These are phyloP conservation scores for Gonocerus acuteangulatus DNA, from an alignment of 2,888 invertebrate species.

Conservation along the genomic window DNA sequence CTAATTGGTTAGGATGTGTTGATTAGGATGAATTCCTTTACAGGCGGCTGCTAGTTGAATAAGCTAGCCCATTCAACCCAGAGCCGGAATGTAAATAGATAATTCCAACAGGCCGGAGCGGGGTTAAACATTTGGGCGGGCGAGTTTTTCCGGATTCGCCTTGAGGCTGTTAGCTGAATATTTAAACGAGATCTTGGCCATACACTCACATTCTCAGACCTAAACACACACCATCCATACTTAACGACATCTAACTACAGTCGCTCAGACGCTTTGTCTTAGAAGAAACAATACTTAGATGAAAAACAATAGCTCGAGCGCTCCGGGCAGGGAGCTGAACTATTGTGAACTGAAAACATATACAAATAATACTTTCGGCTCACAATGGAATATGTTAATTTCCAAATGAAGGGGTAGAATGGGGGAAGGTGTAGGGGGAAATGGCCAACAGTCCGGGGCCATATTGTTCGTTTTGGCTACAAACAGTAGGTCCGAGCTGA, in stretches of 20 bases:
- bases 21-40: too few relatives aligned
- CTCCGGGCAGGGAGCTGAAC: not conserved
- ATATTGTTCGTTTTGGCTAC: slow-evolving; percentile 15
- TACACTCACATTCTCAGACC: slow-evolving; percentile 28
- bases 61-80: not conserved
- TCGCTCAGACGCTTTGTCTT: slow-evolving; percentile 12
- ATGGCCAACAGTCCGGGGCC: not conserved
- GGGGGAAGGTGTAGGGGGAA: not conserved
- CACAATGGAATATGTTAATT: slow-evolving; percentile 23
- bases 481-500: slow-evolving; percentile 1
- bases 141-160: slow-evolving; percentile 5
- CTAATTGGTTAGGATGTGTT: too few relatives aligned
- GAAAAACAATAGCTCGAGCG: slow-evolving; percentile 12
- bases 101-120: not conserved
- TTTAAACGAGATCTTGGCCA: not conserved
- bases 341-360: slow-evolving; percentile 18
- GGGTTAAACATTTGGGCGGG: not conserved
- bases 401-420: not conserved
- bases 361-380: slow-evolving; percentile 21
- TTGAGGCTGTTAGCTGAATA: slow-evolving; percentile 5
- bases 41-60: not conserved
- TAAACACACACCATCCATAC: slow-evolving; percentile 34
- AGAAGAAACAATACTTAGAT: slow-evolving; percentile 20
- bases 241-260: slow-evolving; percentile 26
- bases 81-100: not conserved